phyloP scores from a whole-genome alignment of 92 coral and sea anemone species.

The Palythoa grandiflora region DNA sequence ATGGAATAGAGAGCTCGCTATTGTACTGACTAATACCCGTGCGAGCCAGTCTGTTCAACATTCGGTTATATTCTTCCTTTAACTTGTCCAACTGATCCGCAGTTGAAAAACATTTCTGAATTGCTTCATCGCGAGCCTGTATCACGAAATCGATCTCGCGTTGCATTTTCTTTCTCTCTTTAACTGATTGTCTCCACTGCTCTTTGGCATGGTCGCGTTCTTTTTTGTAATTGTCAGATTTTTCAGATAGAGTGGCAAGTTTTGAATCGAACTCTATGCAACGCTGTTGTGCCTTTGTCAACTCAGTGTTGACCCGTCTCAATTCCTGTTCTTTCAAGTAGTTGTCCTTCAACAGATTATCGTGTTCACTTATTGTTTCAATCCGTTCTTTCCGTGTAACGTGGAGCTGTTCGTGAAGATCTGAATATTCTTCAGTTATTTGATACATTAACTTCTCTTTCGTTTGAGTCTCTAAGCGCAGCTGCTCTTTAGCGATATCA shows the following conservation, averaged over 20 bases:
- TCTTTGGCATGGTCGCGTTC: constrained; percentile 94
- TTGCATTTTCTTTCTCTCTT: constrained; percentile 88
- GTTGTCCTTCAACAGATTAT: constrained; percentile 61
- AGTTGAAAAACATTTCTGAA: constrained; percentile 94
- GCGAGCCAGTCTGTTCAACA: constrained; percentile 82
- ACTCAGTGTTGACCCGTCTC: constrained; percentile 81
- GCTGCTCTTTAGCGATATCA: constrained; percentile 57
- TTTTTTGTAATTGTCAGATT: constrained; percentile 76
- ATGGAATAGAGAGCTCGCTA: constrained; percentile 85
- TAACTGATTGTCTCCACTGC: constrained; percentile 95
- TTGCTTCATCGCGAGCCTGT: constrained; percentile 96
- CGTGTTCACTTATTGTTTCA: constrained; percentile 74
- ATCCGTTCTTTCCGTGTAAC: constrained; percentile 68
- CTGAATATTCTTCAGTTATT: constrained; percentile 63
- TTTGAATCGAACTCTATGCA: constrained; percentile 88
- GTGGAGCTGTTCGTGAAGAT: constrained; percentile 73
- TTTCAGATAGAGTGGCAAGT: constrained; percentile 74
- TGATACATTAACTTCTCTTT: constrained; percentile 60
- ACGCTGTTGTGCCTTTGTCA: constrained; percentile 81
- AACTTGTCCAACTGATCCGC: constrained; percentile 89
- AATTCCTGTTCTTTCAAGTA: constrained; percentile 70
- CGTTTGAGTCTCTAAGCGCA: constrained; percentile 70
- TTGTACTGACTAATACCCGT: constrained; percentile 76
- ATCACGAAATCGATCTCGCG: constrained; percentile 86
- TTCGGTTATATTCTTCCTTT: constrained; percentile 85